A percentile compares a stretch with the other conserved stretches of the same genome.
phyloP scores from a whole-genome alignment of 2,888 invertebrate genomes.

The Hemicrepidius hirtus region DNA sequence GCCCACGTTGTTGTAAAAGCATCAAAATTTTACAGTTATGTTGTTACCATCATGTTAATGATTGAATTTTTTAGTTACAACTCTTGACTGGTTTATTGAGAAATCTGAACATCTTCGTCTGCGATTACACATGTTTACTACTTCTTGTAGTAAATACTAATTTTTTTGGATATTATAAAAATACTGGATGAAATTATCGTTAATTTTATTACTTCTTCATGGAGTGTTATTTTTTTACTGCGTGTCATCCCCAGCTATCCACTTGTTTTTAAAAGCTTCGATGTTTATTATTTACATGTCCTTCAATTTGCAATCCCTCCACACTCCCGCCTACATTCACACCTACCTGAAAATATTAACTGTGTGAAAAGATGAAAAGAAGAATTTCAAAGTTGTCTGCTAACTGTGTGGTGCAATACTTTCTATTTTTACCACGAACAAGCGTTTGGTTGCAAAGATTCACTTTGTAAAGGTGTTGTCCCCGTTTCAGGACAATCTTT shows the following conservation, averaged over 20 bases:
- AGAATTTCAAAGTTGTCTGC: no score
- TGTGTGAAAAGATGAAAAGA: no score
- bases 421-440: conserved; percentile 22
- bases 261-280: no score
- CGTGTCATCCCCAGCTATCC: no score
- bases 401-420: conserved; percentile 1
- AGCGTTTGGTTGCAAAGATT: neutral
- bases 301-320: no score
- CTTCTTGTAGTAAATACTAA: neutral
- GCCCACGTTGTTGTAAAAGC: neutral
- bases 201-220: neutral
- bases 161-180: neutral
- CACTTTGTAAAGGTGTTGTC: conserved; percentile 12
- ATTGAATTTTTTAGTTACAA: neutral
- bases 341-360: no score
- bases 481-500: conserved; percentile 24
- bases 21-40: neutral
- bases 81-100: neutral
- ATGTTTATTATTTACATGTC: no score
- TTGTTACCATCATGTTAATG: neutral
- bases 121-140: neutral
- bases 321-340: no score
- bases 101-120: no score
- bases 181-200: neutral
- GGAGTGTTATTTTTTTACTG: no score